Conservation (phyloP, 2,113 vertebrate genomes). For the Tonatia bakeri region DNA sequence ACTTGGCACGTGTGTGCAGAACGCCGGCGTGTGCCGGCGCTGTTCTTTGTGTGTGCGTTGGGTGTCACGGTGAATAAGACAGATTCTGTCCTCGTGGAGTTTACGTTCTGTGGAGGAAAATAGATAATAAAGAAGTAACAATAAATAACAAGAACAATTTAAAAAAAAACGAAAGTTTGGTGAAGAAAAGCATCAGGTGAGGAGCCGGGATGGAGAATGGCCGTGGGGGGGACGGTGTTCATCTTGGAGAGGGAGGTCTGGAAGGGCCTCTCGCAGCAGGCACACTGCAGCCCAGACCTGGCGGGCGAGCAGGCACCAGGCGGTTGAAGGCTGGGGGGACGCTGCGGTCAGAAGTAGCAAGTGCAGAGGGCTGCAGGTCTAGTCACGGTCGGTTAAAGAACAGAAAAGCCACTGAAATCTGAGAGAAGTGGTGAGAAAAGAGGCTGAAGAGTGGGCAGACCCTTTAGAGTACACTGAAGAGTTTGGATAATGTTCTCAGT, state of each 20-base stretch:
- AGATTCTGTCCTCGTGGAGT: not conserved
- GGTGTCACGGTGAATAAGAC: too few species aligned
- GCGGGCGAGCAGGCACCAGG: not conserved
- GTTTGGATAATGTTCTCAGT: not conserved
- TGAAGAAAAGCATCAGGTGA: not conserved
- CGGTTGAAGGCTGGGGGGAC: not conserved
- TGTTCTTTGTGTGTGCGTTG: not conserved
- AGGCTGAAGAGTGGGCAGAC: not conserved
- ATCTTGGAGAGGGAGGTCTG: not conserved
- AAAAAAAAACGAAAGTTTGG: not conserved
- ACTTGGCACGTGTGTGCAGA: fast-evolving
- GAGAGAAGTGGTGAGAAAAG: not conserved
- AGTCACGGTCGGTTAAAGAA: not conserved
- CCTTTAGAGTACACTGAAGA: not conserved
- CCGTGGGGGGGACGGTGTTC: not conserved
- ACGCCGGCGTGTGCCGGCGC: fast-evolving
- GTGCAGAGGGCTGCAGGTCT: not conserved
- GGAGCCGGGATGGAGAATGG: not conserved
- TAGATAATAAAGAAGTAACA: not conserved
- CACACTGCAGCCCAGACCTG: not conserved
- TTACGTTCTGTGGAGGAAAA: not conserved
- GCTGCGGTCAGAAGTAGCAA: not conserved
- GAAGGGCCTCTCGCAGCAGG: not conserved
- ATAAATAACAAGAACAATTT: not conserved
- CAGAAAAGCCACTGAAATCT: not conserved